phyloP scores from a whole-genome alignment of 2,888 invertebrate genomes.

The Aspidiotus destructor region DNA sequence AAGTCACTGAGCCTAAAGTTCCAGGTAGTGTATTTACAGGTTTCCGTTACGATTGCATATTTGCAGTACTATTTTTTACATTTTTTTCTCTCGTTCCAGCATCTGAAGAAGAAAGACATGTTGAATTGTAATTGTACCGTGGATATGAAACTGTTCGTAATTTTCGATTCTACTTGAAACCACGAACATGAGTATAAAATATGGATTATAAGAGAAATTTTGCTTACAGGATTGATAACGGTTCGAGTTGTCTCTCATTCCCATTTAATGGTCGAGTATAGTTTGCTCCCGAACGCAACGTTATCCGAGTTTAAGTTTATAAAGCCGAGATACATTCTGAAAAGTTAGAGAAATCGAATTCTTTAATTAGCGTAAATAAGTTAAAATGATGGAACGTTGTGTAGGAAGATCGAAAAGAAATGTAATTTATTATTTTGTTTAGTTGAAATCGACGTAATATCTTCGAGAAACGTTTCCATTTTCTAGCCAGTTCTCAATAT shows the following conservation, averaged over 20 bases:
- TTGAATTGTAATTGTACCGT: conserved; percentile 12
- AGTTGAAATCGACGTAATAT: too few relatives aligned
- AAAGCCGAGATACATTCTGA: conserved; percentile 25
- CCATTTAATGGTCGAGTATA: neutral
- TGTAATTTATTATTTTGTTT: too few relatives aligned
- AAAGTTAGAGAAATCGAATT: neutral
- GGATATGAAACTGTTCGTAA: neutral
- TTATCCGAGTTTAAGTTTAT: conserved; percentile 22
- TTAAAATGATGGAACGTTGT: too few relatives aligned
- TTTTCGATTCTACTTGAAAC: too few relatives aligned
- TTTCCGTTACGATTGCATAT: neutral
- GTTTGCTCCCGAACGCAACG: conserved; percentile 9
- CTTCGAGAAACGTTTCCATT: too few relatives aligned
- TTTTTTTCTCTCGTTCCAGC: neutral
- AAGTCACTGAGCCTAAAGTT: conserved; percentile 1
- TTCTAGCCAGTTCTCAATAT: too few relatives aligned
- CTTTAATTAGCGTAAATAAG: too few relatives aligned
- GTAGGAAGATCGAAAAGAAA: too few relatives aligned
- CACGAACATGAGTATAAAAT: too few relatives aligned
- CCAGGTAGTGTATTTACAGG: neutral
- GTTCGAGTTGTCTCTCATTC: too few relatives aligned
- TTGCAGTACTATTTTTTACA: neutral
- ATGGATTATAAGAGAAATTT: too few relatives aligned
- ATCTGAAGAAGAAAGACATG: conserved; percentile 10
- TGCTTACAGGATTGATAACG: too few relatives aligned